A percentile compares a stretch with the other conserved stretches of the same genome.
Conservation (phyloP, 1,140 invertebrate genomes). For the Drosophila albomicans region DNA sequence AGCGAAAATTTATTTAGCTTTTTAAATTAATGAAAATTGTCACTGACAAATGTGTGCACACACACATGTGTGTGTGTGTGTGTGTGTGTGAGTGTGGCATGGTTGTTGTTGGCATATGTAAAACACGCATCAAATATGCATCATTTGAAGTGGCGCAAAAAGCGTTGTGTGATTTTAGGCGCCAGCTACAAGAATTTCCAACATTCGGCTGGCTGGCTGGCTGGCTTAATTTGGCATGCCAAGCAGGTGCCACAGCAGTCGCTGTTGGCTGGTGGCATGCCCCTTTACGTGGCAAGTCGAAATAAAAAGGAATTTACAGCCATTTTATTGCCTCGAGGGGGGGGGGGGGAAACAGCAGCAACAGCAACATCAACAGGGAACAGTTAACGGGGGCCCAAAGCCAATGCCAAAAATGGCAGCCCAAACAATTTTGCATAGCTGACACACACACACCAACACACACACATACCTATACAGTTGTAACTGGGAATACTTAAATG, state of each 20-base stretch:
- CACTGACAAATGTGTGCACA: conserved; percentile 69
- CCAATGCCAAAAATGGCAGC: conserved; percentile 15
- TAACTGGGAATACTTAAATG: conserved; percentile 58
- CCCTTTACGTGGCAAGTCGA: conserved; percentile 43
- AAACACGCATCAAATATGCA: conserved; percentile 78
- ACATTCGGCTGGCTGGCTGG: conserved; percentile 38
- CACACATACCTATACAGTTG: neutral
- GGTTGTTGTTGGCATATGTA: conserved; percentile 66
- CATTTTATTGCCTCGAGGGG: conserved; percentile 57
- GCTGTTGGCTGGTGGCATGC: neutral
- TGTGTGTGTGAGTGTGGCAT: conserved; percentile 1
- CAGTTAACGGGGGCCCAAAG: conserved; percentile 24
- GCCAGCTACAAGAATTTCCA: conserved; percentile 31
- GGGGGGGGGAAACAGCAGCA: neutral
- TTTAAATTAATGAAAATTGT: conserved; percentile 82
- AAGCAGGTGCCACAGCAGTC: conserved; percentile 60
- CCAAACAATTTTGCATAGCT: conserved; percentile 55
- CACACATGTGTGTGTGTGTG: conserved; percentile 9
- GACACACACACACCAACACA: conserved; percentile 1
- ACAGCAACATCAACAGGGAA: conserved; percentile 28
- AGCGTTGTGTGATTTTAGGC: conserved; percentile 57
- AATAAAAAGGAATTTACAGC: conserved; percentile 67
- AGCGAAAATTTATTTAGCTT: conserved; percentile 69
- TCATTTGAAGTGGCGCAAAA: conserved; percentile 45
- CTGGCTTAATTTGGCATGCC: conserved; percentile 73